Conservation (phyloP, 2,797 vertebrate species). For the Adrianichthys oophorus region DNA sequence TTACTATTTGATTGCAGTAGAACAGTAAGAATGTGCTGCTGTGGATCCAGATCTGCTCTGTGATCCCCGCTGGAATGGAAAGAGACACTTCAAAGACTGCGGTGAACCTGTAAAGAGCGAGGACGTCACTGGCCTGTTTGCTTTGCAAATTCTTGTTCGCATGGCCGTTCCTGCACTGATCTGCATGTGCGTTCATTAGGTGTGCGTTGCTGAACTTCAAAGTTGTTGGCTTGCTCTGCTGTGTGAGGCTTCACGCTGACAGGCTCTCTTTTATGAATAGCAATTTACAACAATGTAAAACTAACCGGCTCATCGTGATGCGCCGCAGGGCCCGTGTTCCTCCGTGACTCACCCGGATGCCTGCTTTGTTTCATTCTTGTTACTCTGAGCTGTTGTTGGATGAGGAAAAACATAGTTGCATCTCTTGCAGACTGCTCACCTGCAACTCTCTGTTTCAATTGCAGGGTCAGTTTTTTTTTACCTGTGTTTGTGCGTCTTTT, state of each 20-base stretch:
- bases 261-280: slow-evolving; percentile 69
- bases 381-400: slow-evolving; percentile 24
- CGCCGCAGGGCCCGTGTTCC: slow-evolving; percentile 38
- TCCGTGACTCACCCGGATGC: slow-evolving; percentile 43
- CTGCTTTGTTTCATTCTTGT: slow-evolving; percentile 46
- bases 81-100: slow-evolving; percentile 31
- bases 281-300: slow-evolving; percentile 73
- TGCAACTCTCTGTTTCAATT: not conserved
- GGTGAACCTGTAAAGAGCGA: slow-evolving; percentile 13
- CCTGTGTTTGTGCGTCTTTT: slow-evolving; percentile 5
- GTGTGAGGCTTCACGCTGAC: slow-evolving; percentile 62
- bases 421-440: slow-evolving; percentile 1
- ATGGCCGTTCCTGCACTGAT: slow-evolving; percentile 10
- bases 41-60: slow-evolving; percentile 1
- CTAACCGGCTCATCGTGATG: slow-evolving; percentile 53
- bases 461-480: slow-evolving; percentile 5
- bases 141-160: slow-evolving; percentile 9
- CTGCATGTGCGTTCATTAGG: slow-evolving; percentile 9
- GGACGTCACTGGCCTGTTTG: slow-evolving; percentile 9
- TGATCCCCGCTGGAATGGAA: slow-evolving; percentile 34
- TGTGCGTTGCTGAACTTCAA: slow-evolving; percentile 57
- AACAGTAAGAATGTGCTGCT: too few species aligned
- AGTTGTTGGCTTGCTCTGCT: slow-evolving; percentile 48
- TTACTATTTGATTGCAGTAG: too few species aligned
- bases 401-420: slow-evolving; percentile 23